phyloP scores from a whole-genome alignment of 2,113 vertebrate genomes.

The Erythrocercus mccallii region DNA sequence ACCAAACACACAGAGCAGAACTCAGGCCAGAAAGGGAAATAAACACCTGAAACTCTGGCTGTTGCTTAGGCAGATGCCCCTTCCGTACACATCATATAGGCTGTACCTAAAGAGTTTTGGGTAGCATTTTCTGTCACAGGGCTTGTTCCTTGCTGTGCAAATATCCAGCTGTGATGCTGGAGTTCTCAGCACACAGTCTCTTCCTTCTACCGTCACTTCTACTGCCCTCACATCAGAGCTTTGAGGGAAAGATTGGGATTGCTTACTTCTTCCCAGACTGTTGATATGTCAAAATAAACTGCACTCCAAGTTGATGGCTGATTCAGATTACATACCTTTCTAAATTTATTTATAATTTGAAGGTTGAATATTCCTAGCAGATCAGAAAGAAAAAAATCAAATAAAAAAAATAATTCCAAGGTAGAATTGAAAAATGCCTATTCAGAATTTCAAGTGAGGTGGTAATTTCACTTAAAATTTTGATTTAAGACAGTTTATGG shows the following conservation, averaged over 20 bases:
- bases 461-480: background rate
- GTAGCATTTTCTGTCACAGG: background rate
- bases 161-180: rapidly evolving
- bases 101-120: background rate
- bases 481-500: background rate
- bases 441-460: background rate
- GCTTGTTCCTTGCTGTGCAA: background rate
- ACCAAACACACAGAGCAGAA: background rate
- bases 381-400: background rate
- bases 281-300: background rate
- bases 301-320: background rate
- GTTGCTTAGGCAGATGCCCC: background rate
- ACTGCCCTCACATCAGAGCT: background rate
- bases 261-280: background rate
- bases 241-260: background rate
- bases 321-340: background rate
- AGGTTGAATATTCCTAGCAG: background rate
- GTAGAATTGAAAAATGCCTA: background rate
- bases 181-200: background rate
- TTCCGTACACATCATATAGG: background rate
- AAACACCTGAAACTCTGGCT: background rate
- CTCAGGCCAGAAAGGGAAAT: background rate
- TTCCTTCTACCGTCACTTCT: background rate
- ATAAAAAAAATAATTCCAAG: background rate
- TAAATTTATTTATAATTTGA: background rate